These are phyloP conservation scores for Coptotermes formosanus DNA, from an alignment of 1,140 invertebrate species.

Conservation along the genomic window DNA sequence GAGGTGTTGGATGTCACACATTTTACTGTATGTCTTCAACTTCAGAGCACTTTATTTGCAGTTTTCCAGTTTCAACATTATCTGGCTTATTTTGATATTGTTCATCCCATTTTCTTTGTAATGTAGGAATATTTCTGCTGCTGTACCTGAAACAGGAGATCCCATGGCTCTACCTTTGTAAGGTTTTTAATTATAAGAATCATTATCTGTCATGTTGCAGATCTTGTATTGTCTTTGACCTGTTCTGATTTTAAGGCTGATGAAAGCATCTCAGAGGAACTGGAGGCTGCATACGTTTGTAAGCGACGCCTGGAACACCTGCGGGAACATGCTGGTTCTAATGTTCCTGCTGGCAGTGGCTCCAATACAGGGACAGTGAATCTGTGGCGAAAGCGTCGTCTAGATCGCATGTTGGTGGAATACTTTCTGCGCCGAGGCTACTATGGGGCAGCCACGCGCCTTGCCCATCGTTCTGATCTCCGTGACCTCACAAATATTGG, in stretches of 20 bases:
- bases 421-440: constrained; percentile 95
- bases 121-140: too few species aligned
- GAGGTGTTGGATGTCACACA: too few species aligned
- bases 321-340: constrained; percentile 66
- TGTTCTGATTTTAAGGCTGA: constrained; percentile 59
- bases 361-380: constrained; percentile 59
- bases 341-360: not conserved
- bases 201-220: not conserved
- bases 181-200: constrained; percentile 11
- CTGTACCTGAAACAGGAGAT: too few species aligned
- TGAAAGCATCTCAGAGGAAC: constrained; percentile 88
- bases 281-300: constrained; percentile 81
- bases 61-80: too few species aligned
- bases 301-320: constrained; percentile 91
- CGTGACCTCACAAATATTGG: constrained; percentile 90
- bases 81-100: too few species aligned
- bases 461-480: constrained; percentile 80
- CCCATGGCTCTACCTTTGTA: too few species aligned
- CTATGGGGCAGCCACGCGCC: constrained; percentile 85
- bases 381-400: constrained; percentile 82
- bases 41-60: too few species aligned
- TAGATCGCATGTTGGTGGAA: constrained; percentile 95
- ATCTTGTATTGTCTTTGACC: too few species aligned
- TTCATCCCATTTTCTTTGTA: too few species aligned
- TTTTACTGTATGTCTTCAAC: too few species aligned